phyloP scores from a whole-genome alignment of 2,797 vertebrate genomes.

The Pempheris klunzingeri region DNA sequence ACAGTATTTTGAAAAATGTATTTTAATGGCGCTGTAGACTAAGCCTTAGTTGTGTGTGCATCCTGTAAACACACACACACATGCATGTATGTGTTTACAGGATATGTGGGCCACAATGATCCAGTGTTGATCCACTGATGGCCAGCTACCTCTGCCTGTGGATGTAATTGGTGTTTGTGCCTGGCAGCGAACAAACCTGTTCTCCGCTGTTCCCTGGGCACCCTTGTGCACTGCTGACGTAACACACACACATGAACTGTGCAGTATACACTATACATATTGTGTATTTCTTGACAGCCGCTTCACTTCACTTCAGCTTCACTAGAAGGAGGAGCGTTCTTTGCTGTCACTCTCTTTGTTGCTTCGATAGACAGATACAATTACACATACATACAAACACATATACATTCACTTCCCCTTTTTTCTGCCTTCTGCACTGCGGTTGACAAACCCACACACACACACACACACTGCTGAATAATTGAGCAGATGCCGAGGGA shows the following conservation, averaged over 20 bases:
- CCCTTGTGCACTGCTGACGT: conserved; percentile 2
- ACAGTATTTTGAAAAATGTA: background rate
- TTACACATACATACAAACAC: conserved; percentile 24
- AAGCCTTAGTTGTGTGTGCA: background rate
- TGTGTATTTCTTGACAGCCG: background rate
- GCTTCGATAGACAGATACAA: background rate
- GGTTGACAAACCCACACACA: conserved; percentile 17
- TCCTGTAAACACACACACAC: no score
- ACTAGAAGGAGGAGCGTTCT: no score
- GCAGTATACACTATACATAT: background rate
- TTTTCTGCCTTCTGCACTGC: conserved; percentile 1
- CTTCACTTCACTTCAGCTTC: no score
- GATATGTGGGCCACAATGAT: conserved; percentile 7
- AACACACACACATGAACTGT: background rate
- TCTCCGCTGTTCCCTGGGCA: conserved; percentile 21
- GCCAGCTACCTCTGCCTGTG: conserved; percentile 27
- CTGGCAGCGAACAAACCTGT: conserved; percentile 58
- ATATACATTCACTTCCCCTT: background rate
- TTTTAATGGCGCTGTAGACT: background rate
- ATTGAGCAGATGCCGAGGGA: conserved; percentile 58
- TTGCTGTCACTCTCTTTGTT: conserved; percentile 22
- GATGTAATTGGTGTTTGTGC: conserved; percentile 55
- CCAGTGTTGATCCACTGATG: conserved; percentile 23
- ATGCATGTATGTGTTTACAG: background rate
- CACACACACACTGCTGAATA: conserved; percentile 52